A percentile compares a stretch with the other conserved stretches of the same genome.
These are phyloP conservation scores for Drosophila arizonae DNA, from an alignment of 1,140 invertebrate species.

Conservation along the genomic window DNA sequence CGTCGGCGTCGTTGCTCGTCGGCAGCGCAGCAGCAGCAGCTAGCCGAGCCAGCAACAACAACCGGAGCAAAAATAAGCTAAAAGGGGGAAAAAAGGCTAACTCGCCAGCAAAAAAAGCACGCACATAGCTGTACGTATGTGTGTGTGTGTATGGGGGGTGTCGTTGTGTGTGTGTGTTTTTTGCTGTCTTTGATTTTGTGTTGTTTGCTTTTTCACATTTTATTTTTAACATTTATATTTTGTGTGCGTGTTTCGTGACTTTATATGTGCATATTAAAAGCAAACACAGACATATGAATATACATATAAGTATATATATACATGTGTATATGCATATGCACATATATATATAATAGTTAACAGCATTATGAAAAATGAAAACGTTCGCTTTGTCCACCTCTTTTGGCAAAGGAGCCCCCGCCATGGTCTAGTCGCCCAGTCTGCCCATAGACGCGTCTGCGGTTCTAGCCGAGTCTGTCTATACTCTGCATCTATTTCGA, in stretches of 20 bases:
- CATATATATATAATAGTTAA: constrained; percentile 53
- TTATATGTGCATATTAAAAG: constrained; percentile 46
- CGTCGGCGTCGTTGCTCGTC: constrained; percentile 25
- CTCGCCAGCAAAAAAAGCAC: constrained; percentile 65
- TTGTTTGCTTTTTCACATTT: constrained; percentile 81
- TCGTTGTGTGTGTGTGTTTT: constrained; percentile 43
- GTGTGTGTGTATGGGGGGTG: constrained; percentile 1
- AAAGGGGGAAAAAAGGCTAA: constrained; percentile 78
- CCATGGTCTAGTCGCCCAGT: constrained; percentile 14
- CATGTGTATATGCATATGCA: not conserved
- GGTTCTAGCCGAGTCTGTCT: constrained; percentile 37
- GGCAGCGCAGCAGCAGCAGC: constrained; percentile 35
- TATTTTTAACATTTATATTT: constrained; percentile 82
- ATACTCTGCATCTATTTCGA: constrained; percentile 33
- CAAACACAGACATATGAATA: constrained; percentile 1
- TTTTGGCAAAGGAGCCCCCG: not conserved
- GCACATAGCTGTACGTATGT: constrained; percentile 20
- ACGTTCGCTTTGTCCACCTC: constrained; percentile 23
- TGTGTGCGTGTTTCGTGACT: constrained; percentile 70
- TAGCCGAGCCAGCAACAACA: constrained; percentile 47
- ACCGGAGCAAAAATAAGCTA: constrained; percentile 63
- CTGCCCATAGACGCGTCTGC: constrained; percentile 68
- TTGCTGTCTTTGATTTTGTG: constrained; percentile 72
- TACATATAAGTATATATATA: not conserved
- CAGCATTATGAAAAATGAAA: constrained; percentile 78